Base-by-base conservation (phyloP, 1,140 invertebrate species). In the Argopecten irradians region DNA sequence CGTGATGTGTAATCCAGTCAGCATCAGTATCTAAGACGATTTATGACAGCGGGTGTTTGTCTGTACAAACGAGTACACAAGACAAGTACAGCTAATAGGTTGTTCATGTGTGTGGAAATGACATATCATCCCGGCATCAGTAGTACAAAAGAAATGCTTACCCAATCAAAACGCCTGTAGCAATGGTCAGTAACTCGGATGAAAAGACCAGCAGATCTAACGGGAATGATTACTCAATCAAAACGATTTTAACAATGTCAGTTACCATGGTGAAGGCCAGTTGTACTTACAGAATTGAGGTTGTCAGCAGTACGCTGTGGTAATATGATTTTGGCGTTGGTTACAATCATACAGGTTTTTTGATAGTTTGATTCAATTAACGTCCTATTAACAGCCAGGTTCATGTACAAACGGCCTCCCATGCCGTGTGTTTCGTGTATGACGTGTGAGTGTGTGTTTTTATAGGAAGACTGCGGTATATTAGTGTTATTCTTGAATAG, bases 31-130 rank as follows among this genome's bases (percentile, higher is more conserved):
- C 55, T 71, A 28, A 5, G 5, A n/a, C n/a, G 55, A 28, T 71
- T 71, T 28, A 71, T n/a, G n/a, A 71, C 55, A 71, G 22, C 8
- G 22, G 55, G 5, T 28, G 28, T 71, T 71, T 28, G 55, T 71
- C 55, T 22, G 55, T 28, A 71, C 55, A 71, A 71, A 71, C 55
- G 1, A 71, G 22, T 71, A 71, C 55, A 71, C 28, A n/a, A 71
- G n/a, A 71, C 55, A 71, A 71, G 1, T 71, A 71, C 55, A 5
- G 13, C 22, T 71, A 71, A 3, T 71, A 71, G n/a, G 28, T 28
- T 71, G 55, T 71, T 71, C 55, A 22, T 71, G 22, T 71, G 55
- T 71, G 55, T 71, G 55, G 55, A 71, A 71, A 71, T 71, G 55
- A n/a, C 55, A 71, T 71, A 71, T 71, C 55, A 16, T 11, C 28